A percentile compares a stretch with the other conserved stretches of the same genome.
These are phyloP conservation scores for Choristoneura fumiferana DNA, from an alignment of 1,140 invertebrate genomes.

Conservation along the genomic window DNA sequence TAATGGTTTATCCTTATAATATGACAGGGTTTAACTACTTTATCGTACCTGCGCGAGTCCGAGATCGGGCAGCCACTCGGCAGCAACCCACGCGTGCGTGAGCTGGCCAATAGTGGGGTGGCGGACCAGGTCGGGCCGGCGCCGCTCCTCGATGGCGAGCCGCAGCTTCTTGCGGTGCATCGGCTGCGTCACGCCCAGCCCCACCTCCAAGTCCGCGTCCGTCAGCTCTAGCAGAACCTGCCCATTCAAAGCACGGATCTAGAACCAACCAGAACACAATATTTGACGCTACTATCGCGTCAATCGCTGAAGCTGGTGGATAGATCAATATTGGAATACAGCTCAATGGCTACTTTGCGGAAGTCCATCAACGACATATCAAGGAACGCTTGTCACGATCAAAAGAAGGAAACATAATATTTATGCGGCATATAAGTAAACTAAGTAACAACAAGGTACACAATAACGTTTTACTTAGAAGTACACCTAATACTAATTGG, in stretches of 20 bases:
- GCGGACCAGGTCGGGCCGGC: slow-evolving; percentile 90
- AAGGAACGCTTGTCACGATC: too few species aligned
- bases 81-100: slow-evolving; percentile 94
- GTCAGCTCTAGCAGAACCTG: slow-evolving; percentile 93
- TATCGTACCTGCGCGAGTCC: slow-evolving; percentile 90
- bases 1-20: too few species aligned
- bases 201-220: slow-evolving; percentile 92
- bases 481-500: too few species aligned
- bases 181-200: slow-evolving; percentile 91
- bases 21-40: too few species aligned
- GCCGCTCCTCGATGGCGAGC: slow-evolving; percentile 95
- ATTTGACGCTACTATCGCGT: slow-evolving; percentile 75
- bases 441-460: too few species aligned
- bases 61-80: slow-evolving; percentile 94
- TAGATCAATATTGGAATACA: slow-evolving; percentile 10
- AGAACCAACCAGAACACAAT: slow-evolving; percentile 79
- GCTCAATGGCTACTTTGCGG: background rate
- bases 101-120: slow-evolving; percentile 92
- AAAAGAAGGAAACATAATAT: too few species aligned
- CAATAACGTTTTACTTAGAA: too few species aligned
- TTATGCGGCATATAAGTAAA: too few species aligned
- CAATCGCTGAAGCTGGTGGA: slow-evolving; percentile 35
- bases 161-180: slow-evolving; percentile 95
- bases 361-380: too few species aligned
- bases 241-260: slow-evolving; percentile 81